These are phyloP conservation scores for Temnothorax curvispinosus DNA, from an alignment of 1,140 invertebrate species.

Conservation along the genomic window DNA sequence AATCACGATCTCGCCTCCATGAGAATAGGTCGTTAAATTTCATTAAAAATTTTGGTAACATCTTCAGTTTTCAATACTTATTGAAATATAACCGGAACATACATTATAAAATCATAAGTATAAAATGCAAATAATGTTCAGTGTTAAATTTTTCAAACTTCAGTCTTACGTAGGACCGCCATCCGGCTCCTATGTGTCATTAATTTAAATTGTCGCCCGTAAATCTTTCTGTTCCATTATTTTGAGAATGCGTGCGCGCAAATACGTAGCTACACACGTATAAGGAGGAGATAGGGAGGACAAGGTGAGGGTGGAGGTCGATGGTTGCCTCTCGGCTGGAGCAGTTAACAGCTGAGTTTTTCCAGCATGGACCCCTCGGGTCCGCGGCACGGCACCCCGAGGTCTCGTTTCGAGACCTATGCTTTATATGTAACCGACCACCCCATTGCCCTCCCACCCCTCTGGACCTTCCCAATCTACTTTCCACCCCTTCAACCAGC, in stretches of 20 bases:
- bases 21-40: background rate
- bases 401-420: conserved; percentile 82
- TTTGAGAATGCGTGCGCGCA: conserved; percentile 29
- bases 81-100: background rate
- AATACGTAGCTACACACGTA: conserved; percentile 17
- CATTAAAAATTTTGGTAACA: background rate
- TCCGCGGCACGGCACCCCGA: conserved; percentile 80
- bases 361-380: conserved; percentile 82
- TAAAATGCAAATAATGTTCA: background rate
- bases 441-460: conserved; percentile 19
- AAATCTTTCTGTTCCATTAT: conserved; percentile 41
- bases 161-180: background rate
- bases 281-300: background rate
- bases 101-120: background rate
- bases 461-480: conserved; percentile 46
- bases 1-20: background rate
- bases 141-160: conserved; percentile 9
- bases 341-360: conserved; percentile 83
- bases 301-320: conserved; percentile 31
- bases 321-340: conserved; percentile 69
- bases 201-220: conserved; percentile 55
- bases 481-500: conserved; percentile 36
- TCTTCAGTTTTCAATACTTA: background rate
- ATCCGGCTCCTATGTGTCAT: conserved; percentile 1
- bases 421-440: conserved; percentile 80